Evolutionary conservation across 37 sponge, comb jelly and placozoan species (phyloP), one percentile per base, ranked within the genome.

Genomic region (Oopsacas minuta): DNA sequence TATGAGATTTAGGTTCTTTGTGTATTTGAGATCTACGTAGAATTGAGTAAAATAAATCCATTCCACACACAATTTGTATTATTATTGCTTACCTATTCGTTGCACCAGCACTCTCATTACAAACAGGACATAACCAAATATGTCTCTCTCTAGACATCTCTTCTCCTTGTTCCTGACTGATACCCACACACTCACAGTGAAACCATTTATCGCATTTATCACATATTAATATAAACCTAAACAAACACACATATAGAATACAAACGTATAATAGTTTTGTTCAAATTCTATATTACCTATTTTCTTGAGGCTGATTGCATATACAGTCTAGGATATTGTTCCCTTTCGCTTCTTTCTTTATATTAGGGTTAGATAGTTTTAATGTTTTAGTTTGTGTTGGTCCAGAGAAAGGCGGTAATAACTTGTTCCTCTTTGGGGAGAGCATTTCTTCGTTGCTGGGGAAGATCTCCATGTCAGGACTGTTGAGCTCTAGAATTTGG

Each of bases 201-300:
- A 61, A 61, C 75, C 75, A 61, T 61, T 61, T 61, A 34, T 61
- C 75, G 30, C 75, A 61, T 12, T 61, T 61, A n/a, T 61, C 75
- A 61, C 75, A 61, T 5, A 61, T 34, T 34, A 61, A 34, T 25
- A 61, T 61, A 61, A 25, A 61, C 30, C 75, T 61, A 61, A 61
- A 46, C 17, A 22, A 12, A 46, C 17, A 46, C 12, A 22, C 12
- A 22, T 46, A 12, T 22, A 46, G 51, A 46, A 12, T 46, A 46
- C 51, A 17, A n/a, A n/a, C n/a, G n/a, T n/a, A n/a, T 46, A 46
- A 22, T 22, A 46, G 51, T 22, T 17, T 46, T 22, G 51, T 46
- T 61, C 20, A 61, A 34, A 61, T 25, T 61, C 22, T 10, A 25
- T 25, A 61, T 61, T 61, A 61, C 75, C 75, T 61, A 34, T 61